Base-by-base conservation (phyloP, 2,113 vertebrate species). In the Myrmecobius fasciatus region DNA sequence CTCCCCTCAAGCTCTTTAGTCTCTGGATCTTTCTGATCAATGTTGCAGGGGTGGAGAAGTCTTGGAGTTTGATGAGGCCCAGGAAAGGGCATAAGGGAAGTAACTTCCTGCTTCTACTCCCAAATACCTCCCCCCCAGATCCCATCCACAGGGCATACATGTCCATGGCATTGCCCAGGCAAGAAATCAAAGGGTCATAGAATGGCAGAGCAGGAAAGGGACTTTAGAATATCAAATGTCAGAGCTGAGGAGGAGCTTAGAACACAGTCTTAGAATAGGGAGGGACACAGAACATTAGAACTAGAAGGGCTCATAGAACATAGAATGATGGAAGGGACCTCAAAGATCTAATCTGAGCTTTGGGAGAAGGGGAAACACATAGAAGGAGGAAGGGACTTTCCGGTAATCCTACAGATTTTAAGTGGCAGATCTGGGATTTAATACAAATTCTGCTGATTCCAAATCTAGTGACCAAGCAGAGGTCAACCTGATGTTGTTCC, bases 21-120 rank as follows among this genome's bases (percentile, higher is more conserved):
- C 91, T 92, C 93, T 22, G 36, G 36, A 36, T 94, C 31, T 26
- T n/a, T 94, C 97, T 97, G 97, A 94, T 95, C 96, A 43, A 94
- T 91, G 95, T 89, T 96, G 92, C 95, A 95, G 95, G 96, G 92
- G 0, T 52, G 88, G 75, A 52, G 91, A 43, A 93, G 75, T 31
- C 10, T 67, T 8, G 75, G 75, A 92, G 53, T 9, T 93, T 89
- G 43, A 89, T 9, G 6, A 9, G 92, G 75, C 52, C 93, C 67
- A 52, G 67, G 54, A 90, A n/a, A 53, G 22, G 17, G 11, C 94
- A 49, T 2, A 12, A 24, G 52, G 67, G 91, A 53, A 48, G 47
- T 31, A 25, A 91, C 9, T 47, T 14, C 90, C 60, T 83, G 89
- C 46, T 91, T 95, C 83, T 46, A 53, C 67, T 26, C 89, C 60